phyloP scores from a whole-genome alignment of 2,888 invertebrate genomes.

The Pardosa pseudoannulata region DNA sequence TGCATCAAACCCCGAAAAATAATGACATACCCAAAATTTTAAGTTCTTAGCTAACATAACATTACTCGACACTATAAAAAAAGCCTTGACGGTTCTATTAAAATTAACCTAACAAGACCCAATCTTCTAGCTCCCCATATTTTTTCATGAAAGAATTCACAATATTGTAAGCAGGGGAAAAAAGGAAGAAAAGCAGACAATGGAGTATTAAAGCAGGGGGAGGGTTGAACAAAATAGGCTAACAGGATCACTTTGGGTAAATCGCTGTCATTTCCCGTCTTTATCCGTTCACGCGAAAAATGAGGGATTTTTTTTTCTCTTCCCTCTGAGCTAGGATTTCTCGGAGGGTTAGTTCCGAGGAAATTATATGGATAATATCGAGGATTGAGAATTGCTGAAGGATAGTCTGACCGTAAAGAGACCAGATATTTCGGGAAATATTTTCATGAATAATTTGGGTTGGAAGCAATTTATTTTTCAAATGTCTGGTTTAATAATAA shows the following conservation, averaged over 20 bases:
- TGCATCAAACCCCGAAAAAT: too few species aligned
- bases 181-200: background rate
- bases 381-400: background rate
- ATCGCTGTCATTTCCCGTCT: conserved; percentile 56
- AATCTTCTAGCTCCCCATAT: too few species aligned
- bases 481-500: too few species aligned
- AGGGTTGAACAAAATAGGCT: conserved; percentile 3
- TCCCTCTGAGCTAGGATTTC: background rate
- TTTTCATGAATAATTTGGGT: background rate
- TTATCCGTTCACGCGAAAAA: conserved; percentile 51
- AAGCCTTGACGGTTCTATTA: too few species aligned
- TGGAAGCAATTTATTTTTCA: too few species aligned
- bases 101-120: too few species aligned
- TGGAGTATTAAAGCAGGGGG: background rate
- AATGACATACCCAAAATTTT: too few species aligned
- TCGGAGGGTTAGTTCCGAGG: conserved; percentile 18
- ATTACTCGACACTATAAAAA: too few species aligned
- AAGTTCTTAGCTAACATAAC: too few species aligned
- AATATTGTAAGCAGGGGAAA: too few species aligned
- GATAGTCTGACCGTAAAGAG: background rate
- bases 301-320: conserved; percentile 1
- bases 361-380: conserved; percentile 32
- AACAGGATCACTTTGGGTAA: conserved; percentile 52
- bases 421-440: background rate
- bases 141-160: too few species aligned